Conservation (phyloP, 2,797 vertebrate genomes). For the Huso huso region DNA sequence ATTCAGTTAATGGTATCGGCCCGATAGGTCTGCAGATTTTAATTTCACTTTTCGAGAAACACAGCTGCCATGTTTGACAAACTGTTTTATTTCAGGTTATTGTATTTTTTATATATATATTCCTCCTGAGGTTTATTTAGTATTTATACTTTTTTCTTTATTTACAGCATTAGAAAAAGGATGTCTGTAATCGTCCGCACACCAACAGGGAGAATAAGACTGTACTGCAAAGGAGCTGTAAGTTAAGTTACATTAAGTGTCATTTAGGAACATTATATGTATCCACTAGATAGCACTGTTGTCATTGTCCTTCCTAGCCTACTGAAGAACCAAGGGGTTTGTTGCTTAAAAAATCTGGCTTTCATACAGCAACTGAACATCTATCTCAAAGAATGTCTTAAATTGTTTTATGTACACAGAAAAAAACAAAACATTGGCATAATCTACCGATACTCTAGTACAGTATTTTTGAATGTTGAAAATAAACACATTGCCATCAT, state of each 20-base stretch:
- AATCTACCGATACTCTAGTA: too few relatives aligned
- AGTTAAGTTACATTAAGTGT: conserved; percentile 46
- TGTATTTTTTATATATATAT: neutral
- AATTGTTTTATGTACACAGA: too few relatives aligned
- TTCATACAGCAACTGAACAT: too few relatives aligned
- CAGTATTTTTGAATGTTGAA: too few relatives aligned
- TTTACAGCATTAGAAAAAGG: conserved; percentile 79
- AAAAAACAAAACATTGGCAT: too few relatives aligned
- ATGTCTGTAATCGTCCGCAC: conserved; percentile 98
- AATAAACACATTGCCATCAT: too few relatives aligned
- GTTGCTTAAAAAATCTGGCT: too few relatives aligned
- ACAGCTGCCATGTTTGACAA: conserved; percentile 20
- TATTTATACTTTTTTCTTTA: conserved; percentile 31
- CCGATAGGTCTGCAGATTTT: neutral
- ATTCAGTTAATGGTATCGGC: neutral
- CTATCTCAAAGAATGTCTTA: too few relatives aligned
- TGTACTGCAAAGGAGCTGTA: conserved; percentile 99
- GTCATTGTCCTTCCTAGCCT: too few relatives aligned
- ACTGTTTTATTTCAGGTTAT: neutral
- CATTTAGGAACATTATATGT: too few relatives aligned
- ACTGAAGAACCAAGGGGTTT: too few relatives aligned
- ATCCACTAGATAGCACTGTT: too few relatives aligned
- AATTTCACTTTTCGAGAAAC: neutral
- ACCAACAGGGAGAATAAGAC: conserved; percentile 87
- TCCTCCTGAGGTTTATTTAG: neutral